These are phyloP conservation scores for Coenonympha glycerion DNA, from an alignment of 2,888 invertebrate species.

Conservation along the genomic window DNA sequence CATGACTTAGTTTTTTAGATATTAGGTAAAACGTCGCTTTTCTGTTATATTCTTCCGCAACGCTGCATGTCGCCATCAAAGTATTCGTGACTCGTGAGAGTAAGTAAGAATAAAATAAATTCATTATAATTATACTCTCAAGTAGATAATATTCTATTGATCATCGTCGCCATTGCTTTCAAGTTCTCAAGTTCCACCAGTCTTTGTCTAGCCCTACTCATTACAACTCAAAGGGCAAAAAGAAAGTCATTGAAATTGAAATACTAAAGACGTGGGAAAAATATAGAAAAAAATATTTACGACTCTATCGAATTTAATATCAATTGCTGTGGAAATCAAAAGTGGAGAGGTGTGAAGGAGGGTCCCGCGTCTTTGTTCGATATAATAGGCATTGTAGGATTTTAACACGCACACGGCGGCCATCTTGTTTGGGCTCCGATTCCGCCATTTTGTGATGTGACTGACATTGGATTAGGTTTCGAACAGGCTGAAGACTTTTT, in stretches of 20 bases:
- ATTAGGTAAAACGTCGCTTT: too few species aligned
- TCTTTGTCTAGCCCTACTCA: constrained; percentile 6
- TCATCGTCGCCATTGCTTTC: neutral
- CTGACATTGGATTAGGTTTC: constrained; percentile 11
- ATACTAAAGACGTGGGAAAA: constrained; percentile 7
- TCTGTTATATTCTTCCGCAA: too few species aligned
- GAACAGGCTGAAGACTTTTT: neutral
- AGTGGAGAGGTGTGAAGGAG: constrained; percentile 51
- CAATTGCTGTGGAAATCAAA: constrained; percentile 42
- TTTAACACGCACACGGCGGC: constrained; percentile 41
- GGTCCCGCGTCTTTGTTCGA: constrained; percentile 43
- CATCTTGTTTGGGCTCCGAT: constrained; percentile 27
- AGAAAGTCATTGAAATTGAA: neutral
- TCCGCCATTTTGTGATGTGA: constrained; percentile 23
- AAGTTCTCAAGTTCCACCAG: neutral
- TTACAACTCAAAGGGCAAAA: constrained; percentile 7
- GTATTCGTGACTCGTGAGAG: too few species aligned
- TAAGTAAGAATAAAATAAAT: too few species aligned
- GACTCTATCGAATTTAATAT: constrained; percentile 14
- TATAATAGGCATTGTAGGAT: constrained; percentile 51
- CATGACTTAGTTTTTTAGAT: too few species aligned
- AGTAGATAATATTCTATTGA: too few species aligned
- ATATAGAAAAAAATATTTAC: constrained; percentile 9
- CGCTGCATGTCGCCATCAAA: too few species aligned
- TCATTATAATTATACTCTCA: too few species aligned